Conservation (phyloP, 2,888 invertebrate genomes). For the Crossocerus cetratus region DNA sequence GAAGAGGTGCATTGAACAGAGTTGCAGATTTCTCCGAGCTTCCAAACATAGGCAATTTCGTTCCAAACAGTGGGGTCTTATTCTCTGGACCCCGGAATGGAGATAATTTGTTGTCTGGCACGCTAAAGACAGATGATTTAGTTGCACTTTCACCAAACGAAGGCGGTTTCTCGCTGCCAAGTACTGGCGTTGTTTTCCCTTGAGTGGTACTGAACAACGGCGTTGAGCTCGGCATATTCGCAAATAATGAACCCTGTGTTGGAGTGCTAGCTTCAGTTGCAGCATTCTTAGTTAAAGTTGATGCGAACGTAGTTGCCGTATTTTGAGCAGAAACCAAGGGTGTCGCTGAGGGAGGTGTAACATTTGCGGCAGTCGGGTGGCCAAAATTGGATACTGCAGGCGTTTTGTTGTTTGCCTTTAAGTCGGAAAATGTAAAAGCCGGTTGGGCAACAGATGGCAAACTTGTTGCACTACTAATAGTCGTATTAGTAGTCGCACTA, state of each 20-base stretch:
- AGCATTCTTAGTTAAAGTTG: conserved; percentile 9
- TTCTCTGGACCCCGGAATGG: conserved; percentile 54
- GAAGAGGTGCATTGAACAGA: conserved; percentile 53
- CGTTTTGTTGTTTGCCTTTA: conserved; percentile 39
- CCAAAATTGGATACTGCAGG: conserved; percentile 43
- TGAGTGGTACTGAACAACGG: conserved; percentile 53
- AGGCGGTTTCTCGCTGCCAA: conserved; percentile 54
- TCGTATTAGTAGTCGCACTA: conserved; percentile 23
- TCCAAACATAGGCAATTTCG: conserved; percentile 44
- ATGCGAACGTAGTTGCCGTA: conserved; percentile 27
- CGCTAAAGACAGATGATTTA: conserved; percentile 54
- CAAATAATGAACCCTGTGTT: conserved; percentile 36
- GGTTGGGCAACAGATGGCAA: conserved; percentile 55
- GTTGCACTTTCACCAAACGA: conserved; percentile 53
- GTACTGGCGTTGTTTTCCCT: conserved; percentile 40
- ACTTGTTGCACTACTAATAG: conserved; percentile 38
- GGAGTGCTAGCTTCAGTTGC: conserved; percentile 30
- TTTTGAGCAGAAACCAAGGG: conserved; percentile 52
- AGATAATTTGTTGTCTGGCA: conserved; percentile 53
- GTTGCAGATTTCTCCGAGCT: conserved; percentile 46
- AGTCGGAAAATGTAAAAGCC: conserved; percentile 48
- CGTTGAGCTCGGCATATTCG: conserved; percentile 38
- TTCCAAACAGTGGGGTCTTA: conserved; percentile 54
- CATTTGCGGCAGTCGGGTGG: conserved; percentile 30
- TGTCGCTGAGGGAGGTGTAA: conserved; percentile 27